Percentiles rank a stretch among this genome's conserved stretches.
phyloP scores from a whole-genome alignment of 2,888 invertebrate species.

The Campoplex capitator region DNA sequence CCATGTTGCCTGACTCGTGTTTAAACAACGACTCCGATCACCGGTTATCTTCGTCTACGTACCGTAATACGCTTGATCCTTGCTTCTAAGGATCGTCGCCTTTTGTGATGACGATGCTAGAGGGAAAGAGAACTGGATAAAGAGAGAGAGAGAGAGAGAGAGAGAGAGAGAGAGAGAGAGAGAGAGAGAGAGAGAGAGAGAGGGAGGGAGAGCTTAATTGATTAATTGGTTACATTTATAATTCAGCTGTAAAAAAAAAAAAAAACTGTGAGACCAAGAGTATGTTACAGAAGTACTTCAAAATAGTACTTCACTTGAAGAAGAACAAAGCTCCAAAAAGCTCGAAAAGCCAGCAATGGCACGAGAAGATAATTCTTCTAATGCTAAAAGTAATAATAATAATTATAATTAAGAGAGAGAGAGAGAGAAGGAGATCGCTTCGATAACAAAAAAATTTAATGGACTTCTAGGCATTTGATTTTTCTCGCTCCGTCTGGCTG shows the following conservation, averaged over 20 bases:
- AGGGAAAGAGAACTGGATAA: background rate
- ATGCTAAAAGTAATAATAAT: too few species aligned
- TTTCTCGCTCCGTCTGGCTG: background rate
- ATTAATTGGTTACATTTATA: too few species aligned
- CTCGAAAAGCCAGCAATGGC: too few species aligned
- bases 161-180: background rate
- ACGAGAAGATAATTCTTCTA: too few species aligned
- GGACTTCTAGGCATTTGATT: background rate
- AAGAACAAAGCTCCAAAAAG: too few species aligned
- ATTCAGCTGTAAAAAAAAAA: too few species aligned
- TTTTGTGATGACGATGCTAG: background rate
- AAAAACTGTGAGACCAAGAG: too few species aligned
- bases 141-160: background rate
- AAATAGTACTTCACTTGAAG: too few species aligned
- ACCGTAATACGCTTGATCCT: constrained; percentile 5
- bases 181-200: background rate
- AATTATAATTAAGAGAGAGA: background rate
- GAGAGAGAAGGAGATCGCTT: background rate
- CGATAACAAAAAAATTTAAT: background rate
- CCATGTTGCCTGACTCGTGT: constrained; percentile 17
- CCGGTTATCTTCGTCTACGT: constrained; percentile 22
- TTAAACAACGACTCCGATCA: constrained; percentile 16
- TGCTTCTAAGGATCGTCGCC: background rate
- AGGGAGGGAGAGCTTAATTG: too few species aligned
- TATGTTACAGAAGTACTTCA: too few species aligned